Evolutionary conservation across 2,113 vertebrate species (phyloP).

Genomic region (Corynorhinus townsendii): DNA sequence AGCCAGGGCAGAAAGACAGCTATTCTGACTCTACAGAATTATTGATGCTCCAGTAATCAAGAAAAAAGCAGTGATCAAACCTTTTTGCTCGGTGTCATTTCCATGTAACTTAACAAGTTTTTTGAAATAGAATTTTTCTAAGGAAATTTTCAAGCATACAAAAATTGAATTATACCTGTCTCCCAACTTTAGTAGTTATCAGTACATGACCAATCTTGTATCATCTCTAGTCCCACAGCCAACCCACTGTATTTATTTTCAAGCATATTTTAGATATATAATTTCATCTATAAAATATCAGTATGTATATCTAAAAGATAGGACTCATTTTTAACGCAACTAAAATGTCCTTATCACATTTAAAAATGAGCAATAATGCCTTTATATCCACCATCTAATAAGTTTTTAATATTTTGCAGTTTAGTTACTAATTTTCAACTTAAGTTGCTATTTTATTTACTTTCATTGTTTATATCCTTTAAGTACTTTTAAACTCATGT

Average conservation of each 20-base stretch:
- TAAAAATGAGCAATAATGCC: neutral
- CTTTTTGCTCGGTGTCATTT: neutral
- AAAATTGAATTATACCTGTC: neutral
- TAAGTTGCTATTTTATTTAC: constrained; percentile 48
- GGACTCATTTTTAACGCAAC: neutral
- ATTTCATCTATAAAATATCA: neutral
- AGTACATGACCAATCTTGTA: neutral
- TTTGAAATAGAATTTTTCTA: neutral
- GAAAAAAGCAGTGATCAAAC: neutral
- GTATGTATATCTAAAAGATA: neutral
- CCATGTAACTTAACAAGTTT: neutral
- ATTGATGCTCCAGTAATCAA: neutral
- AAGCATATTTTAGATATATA: neutral
- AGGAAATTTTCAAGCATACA: constrained; percentile 10
- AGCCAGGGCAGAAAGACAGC: neutral
- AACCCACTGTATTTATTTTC: neutral
- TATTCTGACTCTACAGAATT: constrained; percentile 18
- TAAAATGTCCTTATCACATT: neutral
- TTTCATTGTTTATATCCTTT: constrained; percentile 19
- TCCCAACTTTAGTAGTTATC: neutral
- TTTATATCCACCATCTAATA: neutral
- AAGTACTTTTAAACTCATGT: constrained; percentile 11
- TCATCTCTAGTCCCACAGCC: neutral
- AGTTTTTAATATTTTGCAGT: constrained; percentile 14
- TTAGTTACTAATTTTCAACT: neutral